These are phyloP conservation scores for Thymelicus sylvestris DNA, from an alignment of 2,888 invertebrate genomes.

Conservation along the genomic window DNA sequence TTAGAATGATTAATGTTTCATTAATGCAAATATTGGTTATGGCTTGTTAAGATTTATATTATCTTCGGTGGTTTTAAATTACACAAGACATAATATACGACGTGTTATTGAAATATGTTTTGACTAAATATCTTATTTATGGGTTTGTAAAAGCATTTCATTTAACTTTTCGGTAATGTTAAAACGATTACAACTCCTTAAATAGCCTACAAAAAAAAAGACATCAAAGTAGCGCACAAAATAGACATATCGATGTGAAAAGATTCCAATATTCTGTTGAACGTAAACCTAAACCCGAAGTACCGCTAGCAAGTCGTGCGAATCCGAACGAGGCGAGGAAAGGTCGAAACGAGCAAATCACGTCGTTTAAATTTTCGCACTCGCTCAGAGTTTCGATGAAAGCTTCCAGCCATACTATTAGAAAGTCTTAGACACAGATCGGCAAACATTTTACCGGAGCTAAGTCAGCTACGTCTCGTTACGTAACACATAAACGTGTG, in stretches of 20 bases:
- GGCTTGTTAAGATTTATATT: constrained; percentile 9
- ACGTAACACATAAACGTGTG: constrained; percentile 20
- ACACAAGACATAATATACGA: not conserved
- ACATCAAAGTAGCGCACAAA: no score
- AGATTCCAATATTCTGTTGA: not conserved
- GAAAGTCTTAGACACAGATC: constrained; percentile 24
- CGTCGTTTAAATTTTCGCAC: constrained; percentile 28
- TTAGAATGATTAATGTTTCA: constrained; percentile 27
- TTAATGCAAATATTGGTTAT: constrained; percentile 17
- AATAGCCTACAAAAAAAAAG: no score
- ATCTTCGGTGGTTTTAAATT: not conserved
- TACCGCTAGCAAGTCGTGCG: constrained; percentile 12
- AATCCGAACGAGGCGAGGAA: constrained; percentile 2
- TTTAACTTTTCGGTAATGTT: no score
- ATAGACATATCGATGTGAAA: not conserved
- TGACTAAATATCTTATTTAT: not conserved
- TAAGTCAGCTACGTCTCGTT: not conserved
- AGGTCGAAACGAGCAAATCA: constrained; percentile 26
- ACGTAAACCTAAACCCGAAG: not conserved
- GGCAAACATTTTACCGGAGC: constrained; percentile 11
- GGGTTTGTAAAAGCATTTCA: no score
- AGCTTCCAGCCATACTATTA: constrained; percentile 23
- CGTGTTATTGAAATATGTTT: not conserved
- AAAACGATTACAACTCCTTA: no score
- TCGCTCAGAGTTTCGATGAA: constrained; percentile 20